Conservation (phyloP, 2,797 vertebrate species). For the Lepus townsendii region DNA sequence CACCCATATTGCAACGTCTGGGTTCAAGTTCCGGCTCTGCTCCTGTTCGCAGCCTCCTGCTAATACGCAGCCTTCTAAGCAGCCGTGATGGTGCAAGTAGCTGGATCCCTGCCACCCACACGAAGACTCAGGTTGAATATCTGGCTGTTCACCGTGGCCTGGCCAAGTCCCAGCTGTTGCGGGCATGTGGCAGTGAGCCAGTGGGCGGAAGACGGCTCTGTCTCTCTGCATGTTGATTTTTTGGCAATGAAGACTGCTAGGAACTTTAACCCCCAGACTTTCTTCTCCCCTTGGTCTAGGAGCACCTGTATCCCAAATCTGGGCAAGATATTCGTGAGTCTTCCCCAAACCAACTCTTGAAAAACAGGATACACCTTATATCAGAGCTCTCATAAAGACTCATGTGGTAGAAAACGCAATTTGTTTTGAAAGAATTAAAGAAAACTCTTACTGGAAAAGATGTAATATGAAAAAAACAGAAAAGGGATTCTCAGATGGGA, state of each 20-base stretch:
- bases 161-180: no score
- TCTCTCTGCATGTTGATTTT: no score
- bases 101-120: no score
- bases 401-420: neutral
- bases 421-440: neutral
- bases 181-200: no score
- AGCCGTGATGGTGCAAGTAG: no score
- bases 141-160: no score
- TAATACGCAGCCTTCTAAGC: no score
- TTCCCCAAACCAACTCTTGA: neutral
- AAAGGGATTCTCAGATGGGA: neutral
- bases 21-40: no score
- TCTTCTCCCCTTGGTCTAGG: neutral
- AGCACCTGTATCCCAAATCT: neutral
- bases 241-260: accelerated
- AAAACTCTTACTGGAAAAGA: neutral
- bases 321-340: neutral
- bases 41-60: no score
- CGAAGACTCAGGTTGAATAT: no score
- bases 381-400: neutral
- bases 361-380: neutral
- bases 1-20: no score
- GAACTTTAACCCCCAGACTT: accelerated
- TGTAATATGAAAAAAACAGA: neutral
- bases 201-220: no score